Evolutionary conservation across 2,113 vertebrate genomes (phyloP), one percentile per base, ranked within the genome.

Genomic region (Chiloscyllium plagiosum): DNA sequence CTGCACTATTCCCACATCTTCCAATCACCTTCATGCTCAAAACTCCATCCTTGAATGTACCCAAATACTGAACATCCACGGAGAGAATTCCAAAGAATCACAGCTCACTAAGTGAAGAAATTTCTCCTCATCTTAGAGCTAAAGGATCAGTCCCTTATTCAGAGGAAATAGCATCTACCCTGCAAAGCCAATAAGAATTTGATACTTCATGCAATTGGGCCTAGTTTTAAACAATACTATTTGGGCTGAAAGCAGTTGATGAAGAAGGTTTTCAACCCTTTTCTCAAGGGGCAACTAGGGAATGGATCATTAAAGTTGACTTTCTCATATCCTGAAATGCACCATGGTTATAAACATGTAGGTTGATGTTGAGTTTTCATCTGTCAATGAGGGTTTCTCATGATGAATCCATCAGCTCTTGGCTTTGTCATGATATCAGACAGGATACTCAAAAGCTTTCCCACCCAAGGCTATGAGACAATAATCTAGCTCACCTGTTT

Each of bases 401-500:
- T 52, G 37, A 95, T 52, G 94, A 50, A 47, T 72, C n/a, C 24
- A 95, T 52, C 94, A 95, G 10, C 69, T 70, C 42, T 47, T 72
- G 42, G 68, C 24, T 72, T 29, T 72, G 69, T 52, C 68, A 95
- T 1, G 22, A 70, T 37, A 72, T 29, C 42, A 72, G 61, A 6
- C 26, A 65, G 15, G 56, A 33, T 2, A 92, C 56, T 92, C 42
- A 37, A 68, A 42, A 42, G 8, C 19, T 69, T 69, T 90, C n/a
- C 68, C 61, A 72, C 42, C 68, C 66, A 68, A 52, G 94, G 94
- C 68, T 33, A 26, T 15, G 26, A 47, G 24, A 47, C 94, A 95
- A 33, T 29, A 95, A 95, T n/a, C 69, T 52, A 70, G n/a, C 42
- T 72, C 94, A 95, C 94, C 94, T 95, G 94, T 50, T 95, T 76